Percentiles rank a stretch among this genome's conserved stretches.
These are phyloP conservation scores for Zoanthus sansibaricus DNA, from an alignment of 92 coral and sea anemone species.

Conservation along the genomic window DNA sequence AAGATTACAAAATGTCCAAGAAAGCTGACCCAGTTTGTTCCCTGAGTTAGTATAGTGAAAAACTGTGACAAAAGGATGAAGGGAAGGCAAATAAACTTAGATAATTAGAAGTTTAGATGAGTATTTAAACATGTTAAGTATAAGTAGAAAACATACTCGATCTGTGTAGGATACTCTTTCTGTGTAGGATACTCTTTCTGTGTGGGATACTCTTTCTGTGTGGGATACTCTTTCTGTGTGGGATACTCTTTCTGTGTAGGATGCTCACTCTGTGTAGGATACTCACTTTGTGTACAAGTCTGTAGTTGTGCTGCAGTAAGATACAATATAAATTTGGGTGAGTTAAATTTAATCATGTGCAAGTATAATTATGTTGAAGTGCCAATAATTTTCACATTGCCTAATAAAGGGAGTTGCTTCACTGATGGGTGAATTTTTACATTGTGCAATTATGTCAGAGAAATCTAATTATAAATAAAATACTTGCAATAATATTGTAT, in stretches of 20 bases:
- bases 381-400: not conserved
- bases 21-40: not conserved
- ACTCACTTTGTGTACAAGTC: not conserved
- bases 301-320: not conserved
- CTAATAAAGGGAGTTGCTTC: constrained; percentile 1
- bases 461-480: not conserved
- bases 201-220: not conserved
- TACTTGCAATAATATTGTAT: not conserved
- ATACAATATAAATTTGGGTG: not conserved
- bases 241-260: not conserved
- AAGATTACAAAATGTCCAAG: not conserved
- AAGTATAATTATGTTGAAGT: not conserved
- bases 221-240: not conserved
- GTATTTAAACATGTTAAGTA: not conserved
- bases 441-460: not conserved
- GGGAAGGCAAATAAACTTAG: not conserved
- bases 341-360: not conserved
- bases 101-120: not conserved
- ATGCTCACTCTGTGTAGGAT: not conserved
- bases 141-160: not conserved
- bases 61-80: not conserved
- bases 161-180: not conserved
- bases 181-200: not conserved
- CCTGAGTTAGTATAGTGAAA: not conserved
- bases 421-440: not conserved